A percentile compares a stretch with the other conserved stretches of the same genome.
Evolutionary conservation across 92 coral and sea anemone species (phyloP).

Genomic region (Actinostola sp.): DNA sequence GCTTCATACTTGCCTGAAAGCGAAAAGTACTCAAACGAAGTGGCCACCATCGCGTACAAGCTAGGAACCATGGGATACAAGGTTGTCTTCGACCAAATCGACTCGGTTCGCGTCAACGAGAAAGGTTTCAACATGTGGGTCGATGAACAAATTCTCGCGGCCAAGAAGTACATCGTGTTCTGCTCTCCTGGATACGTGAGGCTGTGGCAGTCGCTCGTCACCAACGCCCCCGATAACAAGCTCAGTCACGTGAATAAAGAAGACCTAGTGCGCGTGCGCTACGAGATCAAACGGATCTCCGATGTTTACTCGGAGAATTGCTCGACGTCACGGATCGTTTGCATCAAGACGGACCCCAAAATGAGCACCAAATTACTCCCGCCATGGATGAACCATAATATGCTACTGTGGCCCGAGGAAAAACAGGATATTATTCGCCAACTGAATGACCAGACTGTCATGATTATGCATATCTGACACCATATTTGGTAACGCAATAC

Average conservation of each 20-base stretch:
- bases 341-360: constrained; percentile 35
- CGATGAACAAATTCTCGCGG: constrained; percentile 19
- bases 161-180: constrained; percentile 39
- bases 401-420: constrained; percentile 40
- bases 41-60: constrained; percentile 26
- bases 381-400: constrained; percentile 50
- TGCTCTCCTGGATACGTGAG: constrained; percentile 41
- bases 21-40: constrained; percentile 32
- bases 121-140: constrained; percentile 41
- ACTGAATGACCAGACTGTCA: constrained; percentile 30
- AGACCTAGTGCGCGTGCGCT: constrained; percentile 40
- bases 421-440: constrained; percentile 28
- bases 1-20: constrained; percentile 42
- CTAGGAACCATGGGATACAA: constrained; percentile 10
- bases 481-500: neutral
- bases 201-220: constrained; percentile 36
- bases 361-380: constrained; percentile 22
- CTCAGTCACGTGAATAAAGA: constrained; percentile 4
- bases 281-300: constrained; percentile 39
- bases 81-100: constrained; percentile 25
- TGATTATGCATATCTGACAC: constrained; percentile 23
- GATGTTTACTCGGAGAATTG: constrained; percentile 32
- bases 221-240: neutral
- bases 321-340: constrained; percentile 31
- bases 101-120: constrained; percentile 22